A percentile compares a stretch with the other conserved stretches of the same genome.
Conservation (phyloP, 2,797 vertebrate genomes). For the Rhinophrynus dorsalis region DNA sequence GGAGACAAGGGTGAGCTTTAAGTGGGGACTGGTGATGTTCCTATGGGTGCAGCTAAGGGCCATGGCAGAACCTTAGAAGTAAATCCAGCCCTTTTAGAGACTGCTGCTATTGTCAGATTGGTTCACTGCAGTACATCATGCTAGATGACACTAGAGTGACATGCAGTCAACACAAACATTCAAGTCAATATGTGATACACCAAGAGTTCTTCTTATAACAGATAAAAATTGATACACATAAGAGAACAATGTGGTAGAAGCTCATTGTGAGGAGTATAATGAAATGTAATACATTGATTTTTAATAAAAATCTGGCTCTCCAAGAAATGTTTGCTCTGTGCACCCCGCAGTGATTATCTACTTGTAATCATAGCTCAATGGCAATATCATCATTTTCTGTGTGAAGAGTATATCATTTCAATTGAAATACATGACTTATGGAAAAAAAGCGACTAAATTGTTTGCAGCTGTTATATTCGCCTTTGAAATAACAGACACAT, state of each 20-base stretch:
- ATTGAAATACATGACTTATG: background rate
- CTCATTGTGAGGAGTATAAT: background rate
- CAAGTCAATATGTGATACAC: too few relatives aligned
- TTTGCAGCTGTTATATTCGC: background rate
- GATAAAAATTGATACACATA: background rate
- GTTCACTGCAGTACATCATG: too few relatives aligned
- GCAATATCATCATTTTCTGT: background rate
- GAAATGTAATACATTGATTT: background rate
- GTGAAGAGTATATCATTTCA: background rate
- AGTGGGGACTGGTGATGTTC: too few relatives aligned
- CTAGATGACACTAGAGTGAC: too few relatives aligned
- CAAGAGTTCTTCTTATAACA: too few relatives aligned
- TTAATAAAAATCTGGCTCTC: background rate
- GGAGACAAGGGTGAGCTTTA: too few relatives aligned
- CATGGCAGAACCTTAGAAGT: too few relatives aligned
- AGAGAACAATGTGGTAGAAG: background rate
- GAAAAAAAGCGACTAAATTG: background rate
- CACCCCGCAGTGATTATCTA: background rate
- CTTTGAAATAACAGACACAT: background rate
- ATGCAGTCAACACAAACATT: too few relatives aligned
- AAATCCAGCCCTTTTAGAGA: too few relatives aligned
- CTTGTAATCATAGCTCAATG: background rate
- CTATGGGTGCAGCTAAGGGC: too few relatives aligned
- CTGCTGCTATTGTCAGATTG: too few relatives aligned
- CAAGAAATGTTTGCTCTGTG: background rate